Conservation (phyloP, 1,140 invertebrate species). For the Achroia grisella region DNA sequence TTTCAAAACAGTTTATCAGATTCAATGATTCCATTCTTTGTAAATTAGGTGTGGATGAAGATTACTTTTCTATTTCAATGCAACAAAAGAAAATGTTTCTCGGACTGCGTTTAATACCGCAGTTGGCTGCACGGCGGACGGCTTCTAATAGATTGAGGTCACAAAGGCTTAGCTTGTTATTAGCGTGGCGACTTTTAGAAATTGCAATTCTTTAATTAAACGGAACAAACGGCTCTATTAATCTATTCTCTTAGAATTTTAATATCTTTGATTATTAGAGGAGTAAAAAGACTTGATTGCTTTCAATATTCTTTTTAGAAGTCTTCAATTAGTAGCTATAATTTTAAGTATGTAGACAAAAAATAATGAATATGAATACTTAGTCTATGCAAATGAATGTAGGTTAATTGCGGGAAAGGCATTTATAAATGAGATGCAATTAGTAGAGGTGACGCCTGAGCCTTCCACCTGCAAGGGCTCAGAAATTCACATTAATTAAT, state of each 20-base stretch:
- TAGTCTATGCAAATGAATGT: conserved; percentile 36
- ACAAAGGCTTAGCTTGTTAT: not conserved
- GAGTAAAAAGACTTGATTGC: no score
- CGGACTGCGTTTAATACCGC: no score
- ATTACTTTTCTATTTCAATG: no score
- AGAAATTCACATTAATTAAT: conserved; percentile 46
- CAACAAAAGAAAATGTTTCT: no score
- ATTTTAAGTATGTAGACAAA: no score
- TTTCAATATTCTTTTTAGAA: no score
- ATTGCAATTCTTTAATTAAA: conserved; percentile 2
- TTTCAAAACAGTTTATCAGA: conserved; percentile 32
- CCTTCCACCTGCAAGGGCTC: conserved; percentile 26
- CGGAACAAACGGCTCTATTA: not conserved
- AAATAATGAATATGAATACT: no score
- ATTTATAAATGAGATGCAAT: conserved; percentile 63
- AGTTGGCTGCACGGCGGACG: no score
- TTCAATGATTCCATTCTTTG: conserved; percentile 7
- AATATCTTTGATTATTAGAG: not conserved
- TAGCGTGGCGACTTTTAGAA: not conserved
- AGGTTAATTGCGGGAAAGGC: conserved; percentile 52
- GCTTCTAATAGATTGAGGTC: no score
- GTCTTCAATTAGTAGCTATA: no score
- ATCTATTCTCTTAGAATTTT: not conserved
- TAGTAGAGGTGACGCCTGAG: conserved; percentile 37
- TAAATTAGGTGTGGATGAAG: not conserved